These are phyloP conservation scores for Epinephelus moara DNA, from an alignment of 2,113 vertebrate species.

Conservation along the genomic window DNA sequence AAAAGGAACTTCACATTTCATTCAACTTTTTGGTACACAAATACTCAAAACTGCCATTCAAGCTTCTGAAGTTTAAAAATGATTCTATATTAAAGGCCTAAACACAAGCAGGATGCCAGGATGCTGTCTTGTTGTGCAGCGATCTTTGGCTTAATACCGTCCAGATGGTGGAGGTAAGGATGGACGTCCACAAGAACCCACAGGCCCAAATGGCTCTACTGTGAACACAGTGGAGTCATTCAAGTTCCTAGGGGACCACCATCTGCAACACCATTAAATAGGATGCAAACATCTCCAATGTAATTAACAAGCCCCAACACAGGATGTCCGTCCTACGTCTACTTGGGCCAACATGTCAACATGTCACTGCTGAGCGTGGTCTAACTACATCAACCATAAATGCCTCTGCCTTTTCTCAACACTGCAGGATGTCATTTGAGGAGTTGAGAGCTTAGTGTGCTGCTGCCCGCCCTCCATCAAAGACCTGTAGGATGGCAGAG, in stretches of 20 bases:
- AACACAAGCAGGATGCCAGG: constrained; percentile 23
- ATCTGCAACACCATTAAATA: constrained; percentile 71
- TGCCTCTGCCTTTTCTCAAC: constrained; percentile 59
- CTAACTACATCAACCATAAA: constrained; percentile 54
- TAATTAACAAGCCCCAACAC: constrained; percentile 67
- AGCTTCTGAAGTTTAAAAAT: constrained; percentile 21
- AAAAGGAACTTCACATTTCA: background rate
- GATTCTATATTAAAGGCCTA: background rate
- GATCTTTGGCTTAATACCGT: constrained; percentile 61
- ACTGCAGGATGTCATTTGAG: constrained; percentile 42
- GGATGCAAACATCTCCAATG: constrained; percentile 75
- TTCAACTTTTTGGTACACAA: background rate
- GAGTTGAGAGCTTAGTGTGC: constrained; percentile 24
- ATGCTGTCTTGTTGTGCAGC: constrained; percentile 50
- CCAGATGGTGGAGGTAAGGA: constrained; percentile 74
- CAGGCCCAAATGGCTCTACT: constrained; percentile 54
- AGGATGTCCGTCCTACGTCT: constrained; percentile 63
- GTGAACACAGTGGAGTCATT: constrained; percentile 69
- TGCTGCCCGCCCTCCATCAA: constrained; percentile 27
- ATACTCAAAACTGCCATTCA: background rate
- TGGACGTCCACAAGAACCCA: constrained; percentile 65
- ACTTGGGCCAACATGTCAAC: constrained; percentile 59
- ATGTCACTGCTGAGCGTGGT: constrained; percentile 43
- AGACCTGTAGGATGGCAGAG: constrained; percentile 42
- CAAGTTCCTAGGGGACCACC: constrained; percentile 66